Evolutionary conservation across 2,113 vertebrate genomes (phyloP).

Genomic region (Pterocles burchelli): DNA sequence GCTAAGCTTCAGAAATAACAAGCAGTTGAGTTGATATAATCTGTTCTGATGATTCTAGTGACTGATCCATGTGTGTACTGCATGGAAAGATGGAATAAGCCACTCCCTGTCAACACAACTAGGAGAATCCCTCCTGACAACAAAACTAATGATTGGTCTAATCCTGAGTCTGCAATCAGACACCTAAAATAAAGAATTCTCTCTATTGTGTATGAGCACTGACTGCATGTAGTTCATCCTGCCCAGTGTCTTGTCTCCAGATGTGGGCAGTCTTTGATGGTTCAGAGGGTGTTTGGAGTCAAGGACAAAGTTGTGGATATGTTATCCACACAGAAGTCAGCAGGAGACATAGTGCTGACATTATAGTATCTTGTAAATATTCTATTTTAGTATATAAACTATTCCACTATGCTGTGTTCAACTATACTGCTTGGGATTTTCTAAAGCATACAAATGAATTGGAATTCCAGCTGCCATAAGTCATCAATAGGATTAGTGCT

Average conservation of each 20-base stretch:
- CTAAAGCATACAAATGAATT: not conserved
- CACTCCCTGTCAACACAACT: not conserved
- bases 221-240: not conserved
- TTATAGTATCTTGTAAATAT: not conserved
- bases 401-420: not conserved
- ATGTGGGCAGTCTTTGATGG: not conserved
- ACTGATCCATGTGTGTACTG: not conserved
- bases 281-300: not conserved
- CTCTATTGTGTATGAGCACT: not conserved
- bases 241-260: not conserved
- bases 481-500: not conserved
- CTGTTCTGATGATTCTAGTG: not conserved
- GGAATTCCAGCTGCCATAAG: not conserved
- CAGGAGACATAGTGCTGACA: not conserved
- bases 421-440: not conserved
- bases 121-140: not conserved
- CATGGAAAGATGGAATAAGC: not conserved
- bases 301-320: not conserved
- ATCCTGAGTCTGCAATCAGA: not conserved
- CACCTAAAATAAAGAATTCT: not conserved
- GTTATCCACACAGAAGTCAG: not conserved
- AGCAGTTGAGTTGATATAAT: not conserved
- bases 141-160: not conserved
- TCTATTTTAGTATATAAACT: not conserved
- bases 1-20: not conserved